Evolutionary conservation across 2,888 invertebrate species (phyloP), one percentile per base, ranked within the genome.

Genomic region (Altica lythri): DNA sequence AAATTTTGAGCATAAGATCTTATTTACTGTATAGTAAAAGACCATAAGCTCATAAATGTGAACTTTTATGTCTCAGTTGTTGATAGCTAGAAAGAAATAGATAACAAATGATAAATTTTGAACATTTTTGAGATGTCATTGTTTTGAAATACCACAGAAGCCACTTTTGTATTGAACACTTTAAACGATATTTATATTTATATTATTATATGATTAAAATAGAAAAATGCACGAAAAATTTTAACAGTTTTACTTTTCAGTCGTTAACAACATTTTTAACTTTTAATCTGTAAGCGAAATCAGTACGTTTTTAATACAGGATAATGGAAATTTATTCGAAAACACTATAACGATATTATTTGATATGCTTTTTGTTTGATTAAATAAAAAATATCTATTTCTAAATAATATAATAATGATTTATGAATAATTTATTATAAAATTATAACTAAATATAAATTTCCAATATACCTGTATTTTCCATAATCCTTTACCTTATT

Each of bases 121-220:
- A 35, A 13, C 5, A 14, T 6, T 2, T 8, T n/a, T 32, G 40
- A 49, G 49, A 16, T 12, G 42, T 10, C 40, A 16, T 22, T 54
- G 61, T 53, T 51, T 50, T 55, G 53, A 55, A 22, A 50, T 59
- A 63, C 63, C 63, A 65, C 60, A 64, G 59, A 63, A 66, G 63
- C 63, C 61, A 61, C 57, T 62, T 66, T 29, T 40, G 35, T 58
- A 59, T 59, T 68, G 67, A 69, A 69, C 68, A 69, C 67, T 64
- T 68, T 59, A 65, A 40, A 19, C 40, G 40, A 40, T 40, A 40
- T 40, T 22, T 40, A 9, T 37, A 37, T 35, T 35, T 35, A 35
- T 35, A 35, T 38, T 38, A 14, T 12, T 40, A 22, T 40, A 25
- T 13, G 40, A 40, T 63, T 60, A 53, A 50, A 53, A 53, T 53